These are phyloP conservation scores for Halcyon senegalensis DNA, from an alignment of 2,113 vertebrate species.

Conservation along the genomic window DNA sequence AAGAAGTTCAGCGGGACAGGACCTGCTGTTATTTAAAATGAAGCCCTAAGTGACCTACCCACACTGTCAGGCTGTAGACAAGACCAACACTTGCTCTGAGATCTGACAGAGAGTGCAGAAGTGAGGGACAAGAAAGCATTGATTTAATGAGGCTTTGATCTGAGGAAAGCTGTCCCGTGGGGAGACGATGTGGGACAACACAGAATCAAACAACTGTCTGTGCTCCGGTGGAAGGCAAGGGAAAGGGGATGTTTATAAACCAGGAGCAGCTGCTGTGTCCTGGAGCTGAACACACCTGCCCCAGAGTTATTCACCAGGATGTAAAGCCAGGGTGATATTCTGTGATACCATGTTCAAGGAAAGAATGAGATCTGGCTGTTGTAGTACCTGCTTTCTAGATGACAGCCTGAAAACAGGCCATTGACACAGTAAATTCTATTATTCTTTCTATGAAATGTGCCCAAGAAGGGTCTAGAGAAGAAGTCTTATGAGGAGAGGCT, in stretches of 20 bases:
- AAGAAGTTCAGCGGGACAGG: neutral
- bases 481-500: neutral
- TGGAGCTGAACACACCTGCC: neutral
- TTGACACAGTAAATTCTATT: too few species aligned
- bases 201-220: neutral
- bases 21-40: neutral
- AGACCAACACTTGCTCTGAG: neutral
- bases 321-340: neutral
- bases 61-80: neutral
- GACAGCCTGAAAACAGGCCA: neutral
- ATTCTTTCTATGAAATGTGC: too few species aligned
- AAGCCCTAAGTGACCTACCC: neutral
- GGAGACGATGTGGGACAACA: neutral
- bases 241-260: constrained; percentile 34
- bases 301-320: neutral
- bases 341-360: neutral
- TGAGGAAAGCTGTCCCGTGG: constrained; percentile 23
- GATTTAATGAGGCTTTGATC: constrained; percentile 28
- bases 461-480: neutral
- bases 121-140: neutral
- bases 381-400: neutral
- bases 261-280: neutral
- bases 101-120: neutral
- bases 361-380: neutral
- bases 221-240: accelerated